Conservation (phyloP, 2,113 vertebrate species). For the Nothocercus nigrocapillus region DNA sequence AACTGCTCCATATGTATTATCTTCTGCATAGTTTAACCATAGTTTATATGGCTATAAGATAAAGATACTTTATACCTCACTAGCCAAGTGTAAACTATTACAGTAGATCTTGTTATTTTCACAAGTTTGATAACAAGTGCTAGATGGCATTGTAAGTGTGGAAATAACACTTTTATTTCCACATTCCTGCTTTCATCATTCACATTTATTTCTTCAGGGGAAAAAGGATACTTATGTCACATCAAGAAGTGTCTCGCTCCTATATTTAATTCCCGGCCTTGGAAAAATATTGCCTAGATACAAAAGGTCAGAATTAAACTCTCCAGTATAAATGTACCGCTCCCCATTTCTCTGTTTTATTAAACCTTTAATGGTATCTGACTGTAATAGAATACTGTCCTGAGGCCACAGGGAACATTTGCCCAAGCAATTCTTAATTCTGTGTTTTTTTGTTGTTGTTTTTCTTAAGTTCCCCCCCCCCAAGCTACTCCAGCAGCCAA, state of each 20-base stretch:
- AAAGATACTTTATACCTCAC: slow-evolving; percentile 52
- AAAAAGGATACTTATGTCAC: slow-evolving; percentile 12
- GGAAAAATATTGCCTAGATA: slow-evolving; percentile 23
- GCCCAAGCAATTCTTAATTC: not conserved
- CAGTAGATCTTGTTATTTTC: slow-evolving; percentile 62
- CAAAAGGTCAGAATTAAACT: slow-evolving; percentile 46
- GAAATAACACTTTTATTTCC: slow-evolving; percentile 68
- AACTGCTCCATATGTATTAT: slow-evolving; percentile 3
- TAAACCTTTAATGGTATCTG: slow-evolving; percentile 31
- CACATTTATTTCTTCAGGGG: slow-evolving; percentile 63
- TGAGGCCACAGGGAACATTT: slow-evolving; percentile 31
- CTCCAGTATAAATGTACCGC: not conserved
- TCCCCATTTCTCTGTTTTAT: not conserved
- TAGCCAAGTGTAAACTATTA: slow-evolving; percentile 58
- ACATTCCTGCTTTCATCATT: slow-evolving; percentile 63
- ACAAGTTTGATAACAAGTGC: slow-evolving; percentile 46
- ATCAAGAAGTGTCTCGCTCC: slow-evolving; percentile 29
- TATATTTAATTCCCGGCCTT: slow-evolving; percentile 32
- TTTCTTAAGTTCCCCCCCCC: not conserved
- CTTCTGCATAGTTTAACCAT: slow-evolving; percentile 45
- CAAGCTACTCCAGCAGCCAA: slow-evolving; percentile 2
- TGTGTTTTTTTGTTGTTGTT: not conserved
- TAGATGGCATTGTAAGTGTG: slow-evolving; percentile 46
- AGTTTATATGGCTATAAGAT: slow-evolving; percentile 23
- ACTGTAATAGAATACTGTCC: not conserved